Evolutionary conservation across 1,140 invertebrate genomes (phyloP).

Genomic region (Bathynomus jamesi): DNA sequence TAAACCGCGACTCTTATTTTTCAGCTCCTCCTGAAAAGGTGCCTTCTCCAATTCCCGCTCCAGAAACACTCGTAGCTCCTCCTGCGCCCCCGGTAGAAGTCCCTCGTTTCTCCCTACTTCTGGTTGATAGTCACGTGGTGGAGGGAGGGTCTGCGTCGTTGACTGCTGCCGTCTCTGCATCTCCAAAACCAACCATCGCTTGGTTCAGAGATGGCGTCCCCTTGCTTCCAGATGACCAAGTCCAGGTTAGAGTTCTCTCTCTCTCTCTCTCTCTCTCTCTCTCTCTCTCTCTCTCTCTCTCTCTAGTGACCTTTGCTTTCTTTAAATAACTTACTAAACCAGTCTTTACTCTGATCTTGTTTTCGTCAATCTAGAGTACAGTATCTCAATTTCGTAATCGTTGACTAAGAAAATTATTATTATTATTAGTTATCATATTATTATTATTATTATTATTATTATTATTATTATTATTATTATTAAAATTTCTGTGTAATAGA

Average conservation of each 20-base stretch:
- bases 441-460: no score
- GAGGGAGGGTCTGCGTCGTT: conserved; percentile 40
- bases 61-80: not conserved
- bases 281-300: no score
- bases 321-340: no score
- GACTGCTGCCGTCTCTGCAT: conserved; percentile 56
- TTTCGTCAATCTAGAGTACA: no score
- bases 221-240: conserved; percentile 26
- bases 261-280: no score
- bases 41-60: conserved; percentile 8
- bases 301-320: no score
- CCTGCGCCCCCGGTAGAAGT: conserved; percentile 18
- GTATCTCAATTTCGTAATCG: no score
- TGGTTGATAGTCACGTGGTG: conserved; percentile 42
- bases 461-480: no score
- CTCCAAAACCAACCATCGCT: conserved; percentile 58
- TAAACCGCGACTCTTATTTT: not conserved
- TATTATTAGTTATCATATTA: no score
- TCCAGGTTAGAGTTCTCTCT: conserved; percentile 30
- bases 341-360: no score
- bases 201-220: conserved; percentile 63
- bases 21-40: conserved; percentile 20
- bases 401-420: no score
- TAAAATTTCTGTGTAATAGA: no score
- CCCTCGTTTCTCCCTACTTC: conserved; percentile 39